phyloP scores from a whole-genome alignment of 2,888 invertebrate species.

The Zhuqinia jingwanae region DNA sequence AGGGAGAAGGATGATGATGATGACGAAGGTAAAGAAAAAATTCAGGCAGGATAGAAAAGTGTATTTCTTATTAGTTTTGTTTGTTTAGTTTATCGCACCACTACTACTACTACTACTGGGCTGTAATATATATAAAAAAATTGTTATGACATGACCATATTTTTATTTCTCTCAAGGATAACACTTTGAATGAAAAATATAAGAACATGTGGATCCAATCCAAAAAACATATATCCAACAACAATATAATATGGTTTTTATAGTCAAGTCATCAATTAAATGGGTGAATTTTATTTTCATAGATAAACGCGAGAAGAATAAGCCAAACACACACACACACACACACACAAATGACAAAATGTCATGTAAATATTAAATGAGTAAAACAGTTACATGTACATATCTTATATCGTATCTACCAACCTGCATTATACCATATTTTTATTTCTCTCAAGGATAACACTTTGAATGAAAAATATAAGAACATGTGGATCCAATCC shows the following conservation, averaged over 20 bases:
- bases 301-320: not conserved
- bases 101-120: no score
- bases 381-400: no score
- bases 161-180: no score
- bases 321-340: not conserved
- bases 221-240: not conserved
- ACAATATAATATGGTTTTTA: slow-evolving; percentile 3
- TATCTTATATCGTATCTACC: not conserved
- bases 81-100: no score
- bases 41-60: no score
- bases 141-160: no score
- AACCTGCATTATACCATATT: no score
- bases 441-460: no score
- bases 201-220: not conserved
- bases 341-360: not conserved
- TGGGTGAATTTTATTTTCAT: slow-evolving; percentile 13
- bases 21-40: no score
- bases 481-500: not conserved
- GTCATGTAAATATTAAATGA: not conserved
- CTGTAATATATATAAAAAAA: no score
- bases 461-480: not conserved
- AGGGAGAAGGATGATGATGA: no score
- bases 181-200: not conserved
- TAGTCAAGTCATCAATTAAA: slow-evolving; percentile 29
- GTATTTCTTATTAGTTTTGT: no score